Conservation (phyloP, 2,797 vertebrate species). For the Melanotaenia parkinsoni region DNA sequence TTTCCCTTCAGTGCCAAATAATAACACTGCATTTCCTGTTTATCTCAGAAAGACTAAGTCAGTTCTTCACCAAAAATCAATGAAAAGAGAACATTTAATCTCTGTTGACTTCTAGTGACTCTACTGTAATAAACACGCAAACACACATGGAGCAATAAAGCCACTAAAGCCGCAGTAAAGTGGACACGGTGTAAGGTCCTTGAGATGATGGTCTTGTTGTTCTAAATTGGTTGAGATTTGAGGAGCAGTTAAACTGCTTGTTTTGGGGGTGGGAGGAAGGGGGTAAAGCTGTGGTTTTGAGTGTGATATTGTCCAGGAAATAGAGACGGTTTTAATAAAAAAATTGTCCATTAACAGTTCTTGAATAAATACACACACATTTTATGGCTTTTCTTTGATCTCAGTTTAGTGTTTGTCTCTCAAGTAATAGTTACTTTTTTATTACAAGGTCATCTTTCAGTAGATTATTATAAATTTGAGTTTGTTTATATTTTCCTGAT, state of each 20-base stretch:
- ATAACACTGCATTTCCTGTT: constrained; percentile 19
- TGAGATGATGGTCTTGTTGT: constrained; percentile 63
- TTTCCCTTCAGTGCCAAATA: constrained; percentile 9
- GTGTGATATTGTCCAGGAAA: not conserved
- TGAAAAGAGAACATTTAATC: constrained; percentile 36
- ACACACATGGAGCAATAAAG: constrained; percentile 25
- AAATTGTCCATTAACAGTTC: constrained; percentile 7
- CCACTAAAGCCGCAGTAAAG: constrained; percentile 54
- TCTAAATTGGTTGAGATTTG: constrained; percentile 67
- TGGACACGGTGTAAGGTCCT: constrained; percentile 57
- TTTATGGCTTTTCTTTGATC: constrained; percentile 25
- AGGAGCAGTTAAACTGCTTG: constrained; percentile 52
- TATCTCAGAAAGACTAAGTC: constrained; percentile 20
- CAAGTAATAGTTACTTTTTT: constrained; percentile 25
- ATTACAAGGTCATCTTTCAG: constrained; percentile 36
- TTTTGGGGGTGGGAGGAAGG: constrained; percentile 18
- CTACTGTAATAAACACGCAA: constrained; percentile 28
- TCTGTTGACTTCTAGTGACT: constrained; percentile 34
- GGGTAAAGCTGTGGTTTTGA: constrained; percentile 26
- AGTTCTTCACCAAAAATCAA: constrained; percentile 20
- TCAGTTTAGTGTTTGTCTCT: constrained; percentile 6
- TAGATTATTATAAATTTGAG: constrained; percentile 11
- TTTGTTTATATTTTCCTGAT: constrained; percentile 22
- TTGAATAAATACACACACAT: not conserved
- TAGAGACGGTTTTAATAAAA: not conserved